Conservation (phyloP, 1,140 invertebrate species). For the Ephestia elutella region DNA sequence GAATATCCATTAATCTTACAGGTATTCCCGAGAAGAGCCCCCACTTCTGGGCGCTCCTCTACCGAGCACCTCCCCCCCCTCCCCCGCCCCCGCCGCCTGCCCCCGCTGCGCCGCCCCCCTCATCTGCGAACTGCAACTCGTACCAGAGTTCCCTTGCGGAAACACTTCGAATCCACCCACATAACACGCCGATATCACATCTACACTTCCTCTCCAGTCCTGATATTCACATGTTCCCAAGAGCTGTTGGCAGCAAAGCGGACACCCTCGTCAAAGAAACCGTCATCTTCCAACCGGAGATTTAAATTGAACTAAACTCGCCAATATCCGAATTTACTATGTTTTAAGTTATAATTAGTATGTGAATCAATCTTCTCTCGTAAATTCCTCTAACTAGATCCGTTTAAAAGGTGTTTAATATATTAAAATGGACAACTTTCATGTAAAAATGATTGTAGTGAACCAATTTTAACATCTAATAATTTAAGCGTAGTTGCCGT, state of each 20-base stretch:
- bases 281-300: conserved; percentile 85
- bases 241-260: conserved; percentile 87
- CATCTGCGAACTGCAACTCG: conserved; percentile 86
- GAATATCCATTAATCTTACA: conserved; percentile 33
- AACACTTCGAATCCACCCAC: conserved; percentile 76
- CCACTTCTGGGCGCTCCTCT: conserved; percentile 80
- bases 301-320: conserved; percentile 19
- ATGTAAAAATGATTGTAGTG: too few relatives aligned
- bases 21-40: conserved; percentile 80
- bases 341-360: background rate
- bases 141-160: conserved; percentile 83
- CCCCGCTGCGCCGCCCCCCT: conserved; percentile 81
- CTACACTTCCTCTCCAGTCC: conserved; percentile 87
- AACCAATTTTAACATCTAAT: too few relatives aligned
- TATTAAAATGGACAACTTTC: too few relatives aligned
- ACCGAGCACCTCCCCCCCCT: too few relatives aligned
- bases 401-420: too few relatives aligned
- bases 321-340: background rate
- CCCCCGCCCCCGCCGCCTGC: conserved; percentile 74
- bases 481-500: too few relatives aligned
- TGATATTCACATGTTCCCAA: conserved; percentile 86
- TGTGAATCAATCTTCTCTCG: too few relatives aligned
- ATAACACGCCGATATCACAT: conserved; percentile 62
- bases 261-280: conserved; percentile 81
- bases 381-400: too few relatives aligned